Evolutionary conservation across 2,113 vertebrate genomes (phyloP), one percentile per base, ranked within the genome.

Genomic region (Hymenochirus boettgeri): DNA sequence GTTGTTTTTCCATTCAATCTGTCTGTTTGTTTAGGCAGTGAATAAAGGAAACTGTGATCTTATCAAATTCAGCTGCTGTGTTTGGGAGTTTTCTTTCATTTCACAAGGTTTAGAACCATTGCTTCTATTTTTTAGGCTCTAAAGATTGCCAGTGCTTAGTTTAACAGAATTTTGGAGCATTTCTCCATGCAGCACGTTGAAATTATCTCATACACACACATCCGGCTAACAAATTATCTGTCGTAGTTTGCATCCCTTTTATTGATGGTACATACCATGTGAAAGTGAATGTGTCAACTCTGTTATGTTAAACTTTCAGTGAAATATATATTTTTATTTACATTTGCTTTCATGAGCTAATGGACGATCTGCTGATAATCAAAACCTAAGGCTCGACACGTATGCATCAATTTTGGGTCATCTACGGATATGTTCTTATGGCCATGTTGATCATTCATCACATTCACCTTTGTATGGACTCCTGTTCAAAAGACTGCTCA

Each of bases 211-310:
- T 67, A 22, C 65, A 45, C 65, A 60, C 55, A 33, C 65, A 67
- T 67, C 65, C 65, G 56, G 56, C 53, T 67, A 56, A 67, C 65
- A 67, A 67, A 67, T 67, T 67, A 60, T 67, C 65, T 66, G 63
- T 67, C 65, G 17, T 23, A 58, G 47, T 17, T 35, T 58, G 64
- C 60, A 67, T 60, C 65, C 53, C 65, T 45, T 67, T 67, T 59
- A 46, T 67, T 67, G 53, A 60, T 67, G 46, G 58, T 67, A 19
- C 35, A 45, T 67, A 53, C 29, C 52, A 24, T 50, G 48, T 31
- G 35, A 57, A 67, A 67, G 35, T 59, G 47, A 60, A 58, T 67
- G 51, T 67, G 47, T 53, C 31, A 67, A 46, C 56, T 59, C 47
- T 60, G 59, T 52, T 58, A 67, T 25, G 60, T 58, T 67, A 53